Percentiles rank a stretch among this genome's conserved stretches.
phyloP scores from a whole-genome alignment of 2,113 vertebrate species.

The Poicephalus gulielmi region DNA sequence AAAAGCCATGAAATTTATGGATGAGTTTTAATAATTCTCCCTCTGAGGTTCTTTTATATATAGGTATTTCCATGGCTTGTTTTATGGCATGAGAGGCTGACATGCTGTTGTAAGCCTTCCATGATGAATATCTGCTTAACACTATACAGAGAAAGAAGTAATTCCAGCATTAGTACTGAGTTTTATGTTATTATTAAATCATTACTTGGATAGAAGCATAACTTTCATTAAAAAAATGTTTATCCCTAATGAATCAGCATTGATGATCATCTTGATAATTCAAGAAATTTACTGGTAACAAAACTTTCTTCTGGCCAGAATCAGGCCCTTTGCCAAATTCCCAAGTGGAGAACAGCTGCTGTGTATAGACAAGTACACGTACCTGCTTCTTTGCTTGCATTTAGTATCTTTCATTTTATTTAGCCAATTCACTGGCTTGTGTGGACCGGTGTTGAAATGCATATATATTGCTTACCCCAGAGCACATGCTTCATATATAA shows the following conservation, averaged over 20 bases:
- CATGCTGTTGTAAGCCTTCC: neutral
- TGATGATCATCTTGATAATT: neutral
- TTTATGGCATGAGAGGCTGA: neutral
- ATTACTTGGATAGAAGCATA: neutral
- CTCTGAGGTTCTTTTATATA: neutral
- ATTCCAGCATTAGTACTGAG: neutral
- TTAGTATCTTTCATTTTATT: neutral
- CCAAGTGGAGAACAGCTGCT: neutral
- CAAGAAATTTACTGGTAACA: neutral
- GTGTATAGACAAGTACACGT: neutral
- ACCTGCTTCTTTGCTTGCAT: neutral
- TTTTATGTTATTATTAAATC: neutral
- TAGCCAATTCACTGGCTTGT: neutral
- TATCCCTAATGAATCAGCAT: neutral
- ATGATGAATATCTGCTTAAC: neutral
- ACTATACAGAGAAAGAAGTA: neutral
- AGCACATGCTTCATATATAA: neutral
- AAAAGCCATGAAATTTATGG: neutral
- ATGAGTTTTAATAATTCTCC: neutral
- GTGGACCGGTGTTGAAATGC: neutral
- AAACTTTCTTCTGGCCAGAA: neutral
- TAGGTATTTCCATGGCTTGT: neutral
- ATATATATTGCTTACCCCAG: neutral
- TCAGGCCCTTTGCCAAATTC: neutral
- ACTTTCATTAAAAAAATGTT: neutral